Conservation (phyloP, 2,113 vertebrate species). For the Casuarius casuarius region DNA sequence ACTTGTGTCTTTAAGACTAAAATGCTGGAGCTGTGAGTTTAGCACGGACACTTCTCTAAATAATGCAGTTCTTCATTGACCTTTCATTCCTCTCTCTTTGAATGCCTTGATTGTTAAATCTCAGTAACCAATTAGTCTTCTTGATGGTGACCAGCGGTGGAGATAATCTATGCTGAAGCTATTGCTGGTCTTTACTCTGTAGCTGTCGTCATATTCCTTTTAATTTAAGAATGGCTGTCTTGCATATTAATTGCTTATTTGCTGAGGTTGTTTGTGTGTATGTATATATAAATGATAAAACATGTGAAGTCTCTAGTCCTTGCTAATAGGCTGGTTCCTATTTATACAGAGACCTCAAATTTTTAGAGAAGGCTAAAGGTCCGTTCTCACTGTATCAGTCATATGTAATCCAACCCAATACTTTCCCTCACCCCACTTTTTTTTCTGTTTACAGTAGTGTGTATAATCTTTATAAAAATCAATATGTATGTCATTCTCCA, state of each 20-base stretch:
- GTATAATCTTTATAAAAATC: not conserved
- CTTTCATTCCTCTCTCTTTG: not conserved
- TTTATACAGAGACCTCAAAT: fast-evolving
- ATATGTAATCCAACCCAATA: not conserved
- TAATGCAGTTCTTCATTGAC: slow-evolving; percentile 19
- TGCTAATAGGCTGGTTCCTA: not conserved
- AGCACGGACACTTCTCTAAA: not conserved
- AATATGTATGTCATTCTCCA: not conserved
- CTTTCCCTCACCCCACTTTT: not conserved
- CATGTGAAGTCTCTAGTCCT: not conserved
- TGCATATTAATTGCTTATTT: not conserved
- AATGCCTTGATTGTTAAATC: slow-evolving; percentile 38
- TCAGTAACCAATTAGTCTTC: slow-evolving; percentile 26
- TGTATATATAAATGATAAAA: not conserved
- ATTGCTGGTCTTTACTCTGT: slow-evolving; percentile 5
- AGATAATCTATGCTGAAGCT: slow-evolving; percentile 4
- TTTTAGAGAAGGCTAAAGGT: not conserved
- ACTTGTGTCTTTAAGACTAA: not conserved
- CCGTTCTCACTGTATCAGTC: not conserved
- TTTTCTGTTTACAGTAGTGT: not conserved
- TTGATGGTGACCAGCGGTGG: slow-evolving; percentile 5
- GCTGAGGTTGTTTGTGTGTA: not conserved
- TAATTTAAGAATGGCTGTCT: not conserved
- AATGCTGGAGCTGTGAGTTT: not conserved
- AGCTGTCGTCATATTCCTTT: slow-evolving; percentile 11